A percentile compares a stretch with the other conserved stretches of the same genome.
phyloP scores from a whole-genome alignment of 2,888 invertebrate species.

The Drosophila meridionalis region DNA sequence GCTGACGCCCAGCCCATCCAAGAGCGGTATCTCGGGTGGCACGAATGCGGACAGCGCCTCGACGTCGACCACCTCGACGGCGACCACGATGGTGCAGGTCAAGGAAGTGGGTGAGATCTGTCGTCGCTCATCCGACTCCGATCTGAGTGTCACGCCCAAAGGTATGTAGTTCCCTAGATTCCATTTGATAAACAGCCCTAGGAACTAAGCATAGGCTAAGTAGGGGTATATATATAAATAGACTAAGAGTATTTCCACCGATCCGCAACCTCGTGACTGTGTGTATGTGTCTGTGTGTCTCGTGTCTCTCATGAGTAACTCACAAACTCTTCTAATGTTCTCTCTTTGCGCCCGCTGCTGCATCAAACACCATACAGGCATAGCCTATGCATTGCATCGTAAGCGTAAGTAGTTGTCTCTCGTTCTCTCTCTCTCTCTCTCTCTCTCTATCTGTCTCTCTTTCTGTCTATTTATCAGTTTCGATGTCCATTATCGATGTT shows the following conservation, averaged over 20 bases:
- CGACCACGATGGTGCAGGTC: constrained; percentile 83
- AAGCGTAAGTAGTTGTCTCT: constrained; percentile 80
- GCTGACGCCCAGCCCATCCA: constrained; percentile 87
- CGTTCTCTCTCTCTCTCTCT: constrained; percentile 27
- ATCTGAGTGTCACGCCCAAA: constrained; percentile 96
- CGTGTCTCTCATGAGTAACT: constrained; percentile 45
- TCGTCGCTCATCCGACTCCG: constrained; percentile 96
- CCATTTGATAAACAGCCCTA: constrained; percentile 5
- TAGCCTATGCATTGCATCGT: constrained; percentile 75
- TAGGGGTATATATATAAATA: constrained; percentile 10
- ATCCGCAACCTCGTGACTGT: neutral
- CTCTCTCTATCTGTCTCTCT: constrained; percentile 25
- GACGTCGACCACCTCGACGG: constrained; percentile 85
- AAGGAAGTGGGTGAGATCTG: constrained; percentile 87
- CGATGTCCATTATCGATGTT: constrained; percentile 56
- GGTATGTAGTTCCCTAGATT: constrained; percentile 87
- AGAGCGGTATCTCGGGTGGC: constrained; percentile 72
- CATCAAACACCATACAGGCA: constrained; percentile 52
- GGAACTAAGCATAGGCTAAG: constrained; percentile 35
- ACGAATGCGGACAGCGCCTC: constrained; percentile 78
- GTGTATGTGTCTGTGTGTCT: constrained; percentile 23
- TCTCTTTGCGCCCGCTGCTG: constrained; percentile 70
- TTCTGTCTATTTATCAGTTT: constrained; percentile 23
- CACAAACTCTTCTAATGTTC: constrained; percentile 69
- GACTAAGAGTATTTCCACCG: constrained; percentile 4